A percentile compares a stretch with the other conserved stretches of the same genome.
These are phyloP conservation scores for Limonius californicus DNA, from an alignment of 1,140 invertebrate species.

Conservation along the genomic window DNA sequence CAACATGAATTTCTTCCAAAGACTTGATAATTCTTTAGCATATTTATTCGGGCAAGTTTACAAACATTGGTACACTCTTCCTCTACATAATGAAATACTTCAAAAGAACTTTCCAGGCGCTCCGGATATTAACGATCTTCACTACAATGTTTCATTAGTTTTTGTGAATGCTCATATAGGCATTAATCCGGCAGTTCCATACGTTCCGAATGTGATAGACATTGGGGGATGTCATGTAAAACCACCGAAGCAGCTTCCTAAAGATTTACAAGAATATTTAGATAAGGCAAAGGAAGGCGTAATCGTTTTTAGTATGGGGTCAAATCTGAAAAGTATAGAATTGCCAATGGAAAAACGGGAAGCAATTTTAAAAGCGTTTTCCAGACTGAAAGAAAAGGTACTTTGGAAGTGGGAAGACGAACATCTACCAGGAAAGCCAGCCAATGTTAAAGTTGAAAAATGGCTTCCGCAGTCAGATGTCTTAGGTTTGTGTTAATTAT, in stretches of 20 bases:
- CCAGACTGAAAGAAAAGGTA: constrained; percentile 54
- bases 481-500: too few relatives aligned
- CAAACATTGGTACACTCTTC: neutral
- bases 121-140: neutral
- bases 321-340: constrained; percentile 51
- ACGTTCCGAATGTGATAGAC: constrained; percentile 53
- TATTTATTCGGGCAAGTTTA: neutral
- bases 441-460: constrained; percentile 54
- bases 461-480: constrained; percentile 63
- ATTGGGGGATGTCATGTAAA: constrained; percentile 54
- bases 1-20: constrained; percentile 15
- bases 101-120: neutral
- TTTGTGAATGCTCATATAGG: constrained; percentile 57
- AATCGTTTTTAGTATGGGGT: constrained; percentile 67
- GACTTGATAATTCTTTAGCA: neutral
- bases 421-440: constrained; percentile 44
- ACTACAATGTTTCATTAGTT: constrained; percentile 50
- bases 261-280: constrained; percentile 55
- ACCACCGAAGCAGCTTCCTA: constrained; percentile 41
- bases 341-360: constrained; percentile 48
- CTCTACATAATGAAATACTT: neutral
- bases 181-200: constrained; percentile 51
- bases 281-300: constrained; percentile 57
- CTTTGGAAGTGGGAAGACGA: constrained; percentile 65
- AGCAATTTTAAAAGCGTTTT: constrained; percentile 51